Evolutionary conservation across 2,113 vertebrate genomes (phyloP).

Genomic region (Tenebrosternarchus preto): DNA sequence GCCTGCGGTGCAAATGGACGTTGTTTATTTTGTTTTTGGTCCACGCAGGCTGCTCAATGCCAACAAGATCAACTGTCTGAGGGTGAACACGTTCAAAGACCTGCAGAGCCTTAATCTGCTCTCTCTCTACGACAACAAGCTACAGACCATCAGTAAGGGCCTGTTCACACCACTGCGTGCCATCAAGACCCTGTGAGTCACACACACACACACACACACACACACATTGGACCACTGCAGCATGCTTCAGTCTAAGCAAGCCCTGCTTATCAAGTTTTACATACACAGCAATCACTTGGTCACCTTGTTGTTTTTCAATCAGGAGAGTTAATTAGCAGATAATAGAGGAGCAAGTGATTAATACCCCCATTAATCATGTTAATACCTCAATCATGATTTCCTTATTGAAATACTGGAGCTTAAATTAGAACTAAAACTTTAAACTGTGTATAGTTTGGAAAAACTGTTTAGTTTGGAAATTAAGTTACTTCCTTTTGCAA

Average conservation of each 20-base stretch:
- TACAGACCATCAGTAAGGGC: slow-evolving; percentile 96
- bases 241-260: slow-evolving; percentile 46
- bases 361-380: slow-evolving; percentile 16
- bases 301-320: slow-evolving; percentile 19
- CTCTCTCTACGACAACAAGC: slow-evolving; percentile 98
- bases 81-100: slow-evolving; percentile 97
- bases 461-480: background rate
- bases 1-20: no score
- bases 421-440: background rate
- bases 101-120: slow-evolving; percentile 96
- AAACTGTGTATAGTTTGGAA: background rate
- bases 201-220: slow-evolving; percentile 37
- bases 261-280: slow-evolving; percentile 13
- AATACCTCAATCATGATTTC: slow-evolving; percentile 9
- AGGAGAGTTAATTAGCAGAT: slow-evolving; percentile 21
- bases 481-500: background rate
- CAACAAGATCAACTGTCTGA: slow-evolving; percentile 98
- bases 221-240: slow-evolving; percentile 3
- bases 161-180: slow-evolving; percentile 91
- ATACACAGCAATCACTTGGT: slow-evolving; percentile 12
- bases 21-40: slow-evolving; percentile 45
- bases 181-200: slow-evolving; percentile 96
- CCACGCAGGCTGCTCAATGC: slow-evolving; percentile 92
- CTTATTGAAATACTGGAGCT: background rate
- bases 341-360: slow-evolving; percentile 22